Evolutionary conservation across 92 coral and sea anemone species (phyloP).

Genomic region (Umimayanthus kanabou): DNA sequence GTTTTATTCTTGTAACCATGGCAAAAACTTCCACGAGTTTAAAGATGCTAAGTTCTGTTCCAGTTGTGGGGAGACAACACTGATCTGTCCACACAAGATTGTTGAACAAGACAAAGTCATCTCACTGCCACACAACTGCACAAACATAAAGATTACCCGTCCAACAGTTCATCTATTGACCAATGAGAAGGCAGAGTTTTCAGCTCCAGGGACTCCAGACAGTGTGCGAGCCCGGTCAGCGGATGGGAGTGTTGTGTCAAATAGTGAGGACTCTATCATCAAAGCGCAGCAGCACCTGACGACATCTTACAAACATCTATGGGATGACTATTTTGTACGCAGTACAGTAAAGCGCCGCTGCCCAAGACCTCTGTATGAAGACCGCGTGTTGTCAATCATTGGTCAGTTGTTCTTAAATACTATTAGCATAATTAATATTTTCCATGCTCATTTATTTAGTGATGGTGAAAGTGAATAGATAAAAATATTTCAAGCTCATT

Average conservation of each 20-base stretch:
- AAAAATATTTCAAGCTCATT: no score
- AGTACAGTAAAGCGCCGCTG: slow-evolving; percentile 61
- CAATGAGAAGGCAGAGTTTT: slow-evolving; percentile 47
- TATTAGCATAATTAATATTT: no score
- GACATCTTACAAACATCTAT: slow-evolving; percentile 74
- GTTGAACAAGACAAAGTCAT: slow-evolving; percentile 70
- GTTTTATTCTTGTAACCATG: slow-evolving; percentile 96
- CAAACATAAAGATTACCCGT: slow-evolving; percentile 89
- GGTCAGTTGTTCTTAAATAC: slow-evolving; percentile 16
- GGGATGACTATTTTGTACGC: slow-evolving; percentile 79
- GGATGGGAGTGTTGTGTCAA: slow-evolving; percentile 44
- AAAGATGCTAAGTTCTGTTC: slow-evolving; percentile 91
- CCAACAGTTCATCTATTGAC: slow-evolving; percentile 74
- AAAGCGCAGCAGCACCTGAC: slow-evolving; percentile 83
- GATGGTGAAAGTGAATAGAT: no score
- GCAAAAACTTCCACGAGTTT: slow-evolving; percentile 91
- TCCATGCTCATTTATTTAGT: no score
- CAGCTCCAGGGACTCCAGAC: slow-evolving; percentile 72
- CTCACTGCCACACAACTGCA: slow-evolving; percentile 92
- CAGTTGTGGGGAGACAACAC: slow-evolving; percentile 93
- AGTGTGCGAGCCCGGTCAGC: slow-evolving; percentile 53
- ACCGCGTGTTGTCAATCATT: slow-evolving; percentile 73
- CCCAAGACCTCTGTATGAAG: slow-evolving; percentile 66
- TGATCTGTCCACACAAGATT: slow-evolving; percentile 94
- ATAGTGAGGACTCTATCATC: slow-evolving; percentile 72